Percentiles rank a stretch among this genome's conserved stretches.
These are phyloP conservation scores for Macrosoma leucophasiata DNA, from an alignment of 2,888 invertebrate genomes.

Conservation along the genomic window DNA sequence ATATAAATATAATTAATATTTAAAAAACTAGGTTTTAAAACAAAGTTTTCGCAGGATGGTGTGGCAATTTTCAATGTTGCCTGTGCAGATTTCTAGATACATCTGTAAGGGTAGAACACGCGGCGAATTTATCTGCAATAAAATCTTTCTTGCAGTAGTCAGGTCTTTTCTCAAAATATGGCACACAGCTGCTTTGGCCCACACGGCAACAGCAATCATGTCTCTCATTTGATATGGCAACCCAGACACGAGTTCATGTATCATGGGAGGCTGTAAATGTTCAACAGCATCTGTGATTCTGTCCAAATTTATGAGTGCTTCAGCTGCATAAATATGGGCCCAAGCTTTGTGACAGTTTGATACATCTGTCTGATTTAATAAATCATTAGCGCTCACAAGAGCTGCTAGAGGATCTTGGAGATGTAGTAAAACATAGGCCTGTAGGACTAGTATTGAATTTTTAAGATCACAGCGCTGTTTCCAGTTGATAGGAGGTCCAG, in stretches of 20 bases:
- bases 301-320: slow-evolving; percentile 88
- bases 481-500: slow-evolving; percentile 78
- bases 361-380: slow-evolving; percentile 81
- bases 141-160: slow-evolving; percentile 62
- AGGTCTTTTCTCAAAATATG: slow-evolving; percentile 65
- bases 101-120: slow-evolving; percentile 69
- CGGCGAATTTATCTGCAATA: slow-evolving; percentile 66
- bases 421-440: slow-evolving; percentile 89
- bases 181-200: slow-evolving; percentile 72
- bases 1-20: too few relatives aligned
- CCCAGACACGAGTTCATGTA: slow-evolving; percentile 69
- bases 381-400: slow-evolving; percentile 83
- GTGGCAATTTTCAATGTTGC: slow-evolving; percentile 70
- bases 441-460: slow-evolving; percentile 83
- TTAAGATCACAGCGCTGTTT: slow-evolving; percentile 77
- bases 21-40: too few relatives aligned
- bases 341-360: slow-evolving; percentile 79
- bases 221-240: slow-evolving; percentile 62
- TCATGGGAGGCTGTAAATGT: slow-evolving; percentile 86
- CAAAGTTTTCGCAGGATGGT: slow-evolving; percentile 60
- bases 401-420: slow-evolving; percentile 89
- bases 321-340: slow-evolving; percentile 92
- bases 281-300: slow-evolving; percentile 88
- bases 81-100: slow-evolving; percentile 73
- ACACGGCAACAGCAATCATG: slow-evolving; percentile 66